Percentiles rank a stretch among this genome's conserved stretches.
These are phyloP conservation scores for Calliopum simillimum DNA, from an alignment of 2,888 invertebrate genomes.

Conservation along the genomic window DNA sequence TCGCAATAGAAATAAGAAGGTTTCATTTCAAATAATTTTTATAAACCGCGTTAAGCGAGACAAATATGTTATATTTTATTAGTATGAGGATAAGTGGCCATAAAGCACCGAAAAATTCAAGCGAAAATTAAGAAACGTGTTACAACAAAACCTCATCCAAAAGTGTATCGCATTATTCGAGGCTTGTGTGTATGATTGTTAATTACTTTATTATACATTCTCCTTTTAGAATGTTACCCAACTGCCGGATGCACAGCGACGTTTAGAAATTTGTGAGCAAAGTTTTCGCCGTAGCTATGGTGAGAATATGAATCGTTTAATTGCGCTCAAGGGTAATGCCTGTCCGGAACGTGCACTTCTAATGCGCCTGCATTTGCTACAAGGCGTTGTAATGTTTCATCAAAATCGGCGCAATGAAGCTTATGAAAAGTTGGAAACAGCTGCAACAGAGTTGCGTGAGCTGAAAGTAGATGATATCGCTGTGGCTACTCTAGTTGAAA, in stretches of 20 bases:
- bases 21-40: too few species aligned
- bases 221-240: slow-evolving; percentile 71
- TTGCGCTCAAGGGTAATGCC: slow-evolving; percentile 72
- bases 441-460: slow-evolving; percentile 74
- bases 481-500: slow-evolving; percentile 70
- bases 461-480: slow-evolving; percentile 73
- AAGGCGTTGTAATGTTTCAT: slow-evolving; percentile 84
- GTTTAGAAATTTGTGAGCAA: slow-evolving; percentile 76
- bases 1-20: background rate
- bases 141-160: too few species aligned
- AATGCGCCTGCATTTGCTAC: slow-evolving; percentile 82
- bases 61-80: too few species aligned
- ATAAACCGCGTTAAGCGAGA: too few species aligned
- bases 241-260: slow-evolving; percentile 78
- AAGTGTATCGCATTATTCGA: too few species aligned
- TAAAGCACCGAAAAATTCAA: too few species aligned
- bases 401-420: slow-evolving; percentile 78
- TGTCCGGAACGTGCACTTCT: slow-evolving; percentile 78
- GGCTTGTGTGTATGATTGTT: too few species aligned
- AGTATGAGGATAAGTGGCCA: too few species aligned
- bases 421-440: slow-evolving; percentile 71
- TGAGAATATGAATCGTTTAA: slow-evolving; percentile 72
- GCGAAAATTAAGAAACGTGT: too few species aligned
- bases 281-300: slow-evolving; percentile 77
- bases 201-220: too few species aligned